Conservation (phyloP, 2,888 invertebrate species). For the Megaustenia siamemsis region DNA sequence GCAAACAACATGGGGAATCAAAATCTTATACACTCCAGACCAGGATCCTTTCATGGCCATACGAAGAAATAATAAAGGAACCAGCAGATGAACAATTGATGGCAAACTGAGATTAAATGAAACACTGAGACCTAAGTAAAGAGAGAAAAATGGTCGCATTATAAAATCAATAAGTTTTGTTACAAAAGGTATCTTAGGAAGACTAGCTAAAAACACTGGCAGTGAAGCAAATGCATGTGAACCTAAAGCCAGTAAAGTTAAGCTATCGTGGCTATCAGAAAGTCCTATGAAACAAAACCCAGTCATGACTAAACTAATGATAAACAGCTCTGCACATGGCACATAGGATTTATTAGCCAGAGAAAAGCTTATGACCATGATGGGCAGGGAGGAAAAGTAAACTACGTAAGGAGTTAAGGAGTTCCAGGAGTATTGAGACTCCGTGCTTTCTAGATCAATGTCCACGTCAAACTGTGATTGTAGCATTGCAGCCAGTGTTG, state of each 20-base stretch:
- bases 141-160: conserved; percentile 65
- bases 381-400: conserved; percentile 88
- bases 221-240: conserved; percentile 84
- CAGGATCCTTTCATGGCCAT: conserved; percentile 89
- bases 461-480: conserved; percentile 86
- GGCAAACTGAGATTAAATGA: conserved; percentile 76
- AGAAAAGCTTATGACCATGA: conserved; percentile 89
- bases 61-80: conserved; percentile 88
- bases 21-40: conserved; percentile 89
- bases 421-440: conserved; percentile 89
- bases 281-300: conserved; percentile 75
- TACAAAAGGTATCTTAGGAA: conserved; percentile 69
- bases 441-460: conserved; percentile 88
- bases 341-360: conserved; percentile 89
- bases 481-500: conserved; percentile 91
- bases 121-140: conserved; percentile 70
- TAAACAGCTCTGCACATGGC: conserved; percentile 91
- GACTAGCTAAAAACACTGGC: conserved; percentile 83
- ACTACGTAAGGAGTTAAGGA: conserved; percentile 90
- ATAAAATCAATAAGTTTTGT: conserved; percentile 61
- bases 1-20: conserved; percentile 93
- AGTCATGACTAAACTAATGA: conserved; percentile 78
- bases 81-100: conserved; percentile 81
- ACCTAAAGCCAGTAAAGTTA: conserved; percentile 71
- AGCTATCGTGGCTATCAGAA: conserved; percentile 75